Conservation (phyloP, 1,140 invertebrate genomes). For the Gonatopus flavifemur region DNA sequence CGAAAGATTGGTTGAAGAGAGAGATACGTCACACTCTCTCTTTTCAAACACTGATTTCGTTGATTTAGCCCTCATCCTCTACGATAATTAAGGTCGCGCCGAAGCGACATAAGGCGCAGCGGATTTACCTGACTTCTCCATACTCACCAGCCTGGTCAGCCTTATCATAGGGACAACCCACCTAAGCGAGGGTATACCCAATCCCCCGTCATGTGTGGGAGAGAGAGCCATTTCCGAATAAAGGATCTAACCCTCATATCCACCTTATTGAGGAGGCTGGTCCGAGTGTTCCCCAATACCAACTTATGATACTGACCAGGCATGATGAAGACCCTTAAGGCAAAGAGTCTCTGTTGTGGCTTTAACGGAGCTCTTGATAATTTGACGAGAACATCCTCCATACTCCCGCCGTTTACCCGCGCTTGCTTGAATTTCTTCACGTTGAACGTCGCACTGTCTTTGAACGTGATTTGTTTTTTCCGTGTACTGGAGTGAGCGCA, state of each 20-base stretch:
- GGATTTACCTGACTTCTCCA: too few relatives aligned
- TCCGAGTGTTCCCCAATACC: conserved; percentile 27
- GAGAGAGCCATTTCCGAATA: conserved; percentile 36
- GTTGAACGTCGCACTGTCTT: too few relatives aligned
- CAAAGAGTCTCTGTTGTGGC: conserved; percentile 38
- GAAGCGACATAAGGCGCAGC: too few relatives aligned
- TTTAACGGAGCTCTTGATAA: conserved; percentile 40
- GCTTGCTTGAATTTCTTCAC: conserved; percentile 71
- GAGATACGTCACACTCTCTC: too few relatives aligned
- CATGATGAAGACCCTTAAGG: conserved; percentile 26
- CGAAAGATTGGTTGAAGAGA: too few relatives aligned
- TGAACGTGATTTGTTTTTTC: too few relatives aligned
- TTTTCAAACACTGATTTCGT: too few relatives aligned
- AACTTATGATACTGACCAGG: conserved; percentile 32
- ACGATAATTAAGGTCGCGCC: too few relatives aligned
- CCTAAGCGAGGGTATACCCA: conserved; percentile 25
- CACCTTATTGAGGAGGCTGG: conserved; percentile 27
- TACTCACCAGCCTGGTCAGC: too few relatives aligned
- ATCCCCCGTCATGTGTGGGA: conserved; percentile 41
- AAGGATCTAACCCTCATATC: conserved; percentile 32
- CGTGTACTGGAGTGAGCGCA: too few relatives aligned
- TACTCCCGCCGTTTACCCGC: conserved; percentile 78
- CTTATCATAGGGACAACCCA: conserved; percentile 21
- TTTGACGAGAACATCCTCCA: conserved; percentile 13
- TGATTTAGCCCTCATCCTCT: too few relatives aligned